A percentile compares a stretch with the other conserved stretches of the same genome.
These are phyloP conservation scores for Lithosia quadra DNA, from an alignment of 2,888 invertebrate genomes.

Conservation along the genomic window DNA sequence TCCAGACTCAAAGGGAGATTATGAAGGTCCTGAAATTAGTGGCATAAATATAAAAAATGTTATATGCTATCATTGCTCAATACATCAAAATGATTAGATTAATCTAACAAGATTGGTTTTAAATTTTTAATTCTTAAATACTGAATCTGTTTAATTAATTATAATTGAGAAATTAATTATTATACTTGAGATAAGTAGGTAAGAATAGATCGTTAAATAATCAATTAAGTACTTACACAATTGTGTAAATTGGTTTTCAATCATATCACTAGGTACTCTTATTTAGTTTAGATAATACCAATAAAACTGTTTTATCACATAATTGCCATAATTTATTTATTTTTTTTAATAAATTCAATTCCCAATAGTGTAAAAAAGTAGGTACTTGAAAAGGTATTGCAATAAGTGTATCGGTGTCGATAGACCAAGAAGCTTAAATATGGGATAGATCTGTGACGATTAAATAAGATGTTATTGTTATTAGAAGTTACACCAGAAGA, in stretches of 20 bases:
- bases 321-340: too few species aligned
- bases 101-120: not conserved
- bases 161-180: not conserved
- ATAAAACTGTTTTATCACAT: too few species aligned
- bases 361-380: not conserved
- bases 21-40: not conserved
- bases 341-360: not conserved
- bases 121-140: not conserved
- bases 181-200: not conserved
- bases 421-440: too few species aligned
- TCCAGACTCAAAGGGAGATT: not conserved
- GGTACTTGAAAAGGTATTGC: too few species aligned
- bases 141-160: not conserved
- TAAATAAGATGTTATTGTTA: not conserved
- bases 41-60: not conserved
- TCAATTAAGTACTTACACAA: too few species aligned
- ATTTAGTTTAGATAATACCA: too few species aligned
- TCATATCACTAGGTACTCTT: too few species aligned
- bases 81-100: not conserved
- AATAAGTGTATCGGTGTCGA: too few species aligned
- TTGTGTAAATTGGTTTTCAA: too few species aligned
- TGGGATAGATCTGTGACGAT: not conserved
- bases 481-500: not conserved
- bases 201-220: not conserved
- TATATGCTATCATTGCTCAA: not conserved